Base-by-base conservation (phyloP, 2,888 invertebrate genomes). In the Ditylenchus weischeri region DNA sequence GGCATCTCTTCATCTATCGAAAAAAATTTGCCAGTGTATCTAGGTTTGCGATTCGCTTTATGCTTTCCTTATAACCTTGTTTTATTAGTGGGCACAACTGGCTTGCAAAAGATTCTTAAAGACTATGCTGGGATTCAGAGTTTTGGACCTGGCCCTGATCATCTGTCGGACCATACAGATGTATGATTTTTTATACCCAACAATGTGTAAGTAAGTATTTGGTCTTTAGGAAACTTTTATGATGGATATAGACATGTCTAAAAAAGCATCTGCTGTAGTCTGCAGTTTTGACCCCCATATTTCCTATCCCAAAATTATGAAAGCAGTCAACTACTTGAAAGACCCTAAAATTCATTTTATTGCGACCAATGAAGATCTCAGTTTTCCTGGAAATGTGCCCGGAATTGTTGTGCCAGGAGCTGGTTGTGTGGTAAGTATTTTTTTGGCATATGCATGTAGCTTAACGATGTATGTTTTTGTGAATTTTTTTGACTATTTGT, bases 281-380 rank as follows among this genome's bases (percentile, higher is more conserved):
- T 91, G 94, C 48, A 94, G 93, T 0, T 94, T 92, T 83, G 96
- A 98, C 85, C 89, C 90, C 69, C 89, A 93, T 83, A 89, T 95
- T 78, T 92, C 90, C 81, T 93, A 90, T 83, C 88, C 90, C 0
- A 98, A 96, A 86, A 88, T 96, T 81, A 87, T 91, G 82, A 92
- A 91, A 84, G 95, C 95, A 0, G 90, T 91, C 0, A 90, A 90
- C 29, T 96, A 95, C 84, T 87, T 94, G 0, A 88, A 88, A 35
- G 87, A 90, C 76, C 89, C 89, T 0, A 87, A 89, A 21, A 90
- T 90, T 77, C 83, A 91, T 57, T 96, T 94, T 83, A 86, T 96
- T 69, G 93, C 90, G 0, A 93, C 95, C 8, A 96, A 96, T 83
- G 91, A 90, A 0, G 95, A 96, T 84, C 91, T 92, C 82, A 87